phyloP scores from a whole-genome alignment of 2,888 invertebrate species.

The Brachypalpus laphriformis region DNA sequence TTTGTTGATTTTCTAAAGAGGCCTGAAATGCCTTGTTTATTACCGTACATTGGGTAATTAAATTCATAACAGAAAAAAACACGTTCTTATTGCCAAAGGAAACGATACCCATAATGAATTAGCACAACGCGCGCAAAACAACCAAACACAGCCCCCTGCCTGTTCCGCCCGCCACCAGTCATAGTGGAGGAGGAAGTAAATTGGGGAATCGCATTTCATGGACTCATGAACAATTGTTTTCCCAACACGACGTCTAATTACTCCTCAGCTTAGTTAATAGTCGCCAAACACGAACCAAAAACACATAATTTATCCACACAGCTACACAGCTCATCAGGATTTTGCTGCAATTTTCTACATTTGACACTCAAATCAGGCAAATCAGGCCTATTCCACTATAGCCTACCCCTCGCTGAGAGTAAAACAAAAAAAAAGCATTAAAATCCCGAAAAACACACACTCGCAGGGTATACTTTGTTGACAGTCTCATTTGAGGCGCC shows the following conservation, averaged over 20 bases:
- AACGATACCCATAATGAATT: constrained; percentile 61
- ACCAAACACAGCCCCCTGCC: neutral
- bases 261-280: constrained; percentile 46
- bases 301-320: constrained; percentile 36
- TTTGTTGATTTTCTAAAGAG: constrained; percentile 53
- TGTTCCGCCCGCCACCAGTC: neutral
- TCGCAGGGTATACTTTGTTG: constrained; percentile 41
- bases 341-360: constrained; percentile 43
- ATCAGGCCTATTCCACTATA: neutral
- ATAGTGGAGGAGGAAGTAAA: constrained; percentile 13
- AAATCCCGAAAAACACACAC: neutral
- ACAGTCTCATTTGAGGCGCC: constrained; percentile 57
- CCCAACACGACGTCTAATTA: constrained; percentile 69
- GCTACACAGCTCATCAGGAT: neutral
- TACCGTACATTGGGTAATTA: constrained; percentile 56
- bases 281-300: constrained; percentile 51
- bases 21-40: constrained; percentile 50
- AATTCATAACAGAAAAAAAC: constrained; percentile 65
- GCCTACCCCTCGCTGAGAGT: neutral
- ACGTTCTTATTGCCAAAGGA: constrained; percentile 65
- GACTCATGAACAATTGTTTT: constrained; percentile 69
- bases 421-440: neutral
- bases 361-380: constrained; percentile 45
- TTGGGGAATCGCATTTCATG: constrained; percentile 66
- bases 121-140: constrained; percentile 22